phyloP scores from a whole-genome alignment of 2,888 invertebrate species.

The Callosobruchus maculatus region DNA sequence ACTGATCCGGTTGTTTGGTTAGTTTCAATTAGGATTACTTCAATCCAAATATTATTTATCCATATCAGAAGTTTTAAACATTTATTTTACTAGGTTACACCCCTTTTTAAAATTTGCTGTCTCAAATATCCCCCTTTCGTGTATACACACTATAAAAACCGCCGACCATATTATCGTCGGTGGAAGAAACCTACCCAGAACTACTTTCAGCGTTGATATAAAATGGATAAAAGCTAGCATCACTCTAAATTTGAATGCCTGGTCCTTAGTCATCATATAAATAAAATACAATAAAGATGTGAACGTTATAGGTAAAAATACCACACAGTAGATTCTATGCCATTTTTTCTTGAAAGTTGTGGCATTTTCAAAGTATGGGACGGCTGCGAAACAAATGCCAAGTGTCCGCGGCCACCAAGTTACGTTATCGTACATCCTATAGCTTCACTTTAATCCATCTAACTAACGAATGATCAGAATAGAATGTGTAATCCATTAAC shows the following conservation, averaged over 20 bases:
- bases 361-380: not conserved
- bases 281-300: not conserved
- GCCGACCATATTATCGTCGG: too few relatives aligned
- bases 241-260: not conserved
- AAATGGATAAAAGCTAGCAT: not conserved
- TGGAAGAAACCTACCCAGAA: not conserved
- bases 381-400: not conserved
- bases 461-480: too few relatives aligned
- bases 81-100: too few relatives aligned
- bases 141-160: too few relatives aligned
- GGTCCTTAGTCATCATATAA: not conserved
- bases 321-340: not conserved
- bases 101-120: too few relatives aligned
- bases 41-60: too few relatives aligned
- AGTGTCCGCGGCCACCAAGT: not conserved
- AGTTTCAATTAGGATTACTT: too few relatives aligned
- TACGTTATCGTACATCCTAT: not conserved
- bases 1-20: too few relatives aligned
- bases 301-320: not conserved
- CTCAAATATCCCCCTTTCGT: too few relatives aligned
- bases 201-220: not conserved
- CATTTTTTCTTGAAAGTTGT: not conserved
- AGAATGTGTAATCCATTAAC: too few relatives aligned
- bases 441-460: too few relatives aligned
- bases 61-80: too few relatives aligned